phyloP scores from a whole-genome alignment of 2,113 vertebrate genomes.

The Scatophagus argus region DNA sequence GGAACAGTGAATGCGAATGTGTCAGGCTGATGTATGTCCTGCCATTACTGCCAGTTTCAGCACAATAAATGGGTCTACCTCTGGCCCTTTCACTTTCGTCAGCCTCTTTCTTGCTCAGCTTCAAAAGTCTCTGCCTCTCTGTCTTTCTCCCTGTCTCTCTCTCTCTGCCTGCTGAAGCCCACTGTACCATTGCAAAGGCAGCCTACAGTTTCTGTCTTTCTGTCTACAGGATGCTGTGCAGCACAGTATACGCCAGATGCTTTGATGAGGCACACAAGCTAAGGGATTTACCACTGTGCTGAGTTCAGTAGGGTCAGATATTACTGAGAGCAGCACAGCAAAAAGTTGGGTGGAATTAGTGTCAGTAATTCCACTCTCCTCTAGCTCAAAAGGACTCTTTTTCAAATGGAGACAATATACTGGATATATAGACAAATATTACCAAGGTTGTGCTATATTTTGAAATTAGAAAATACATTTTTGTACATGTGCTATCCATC shows the following conservation, averaged over 20 bases:
- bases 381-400: too few relatives aligned
- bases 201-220: conserved; percentile 25
- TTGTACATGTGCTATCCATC: not conserved
- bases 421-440: not conserved
- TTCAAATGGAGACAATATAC: too few relatives aligned
- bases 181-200: conserved; percentile 37
- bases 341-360: too few relatives aligned
- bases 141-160: conserved; percentile 21
- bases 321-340: not conserved
- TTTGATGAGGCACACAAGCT: conserved; percentile 1
- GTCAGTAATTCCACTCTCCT: too few relatives aligned
- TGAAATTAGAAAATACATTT: not conserved
- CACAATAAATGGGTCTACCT: conserved; percentile 36
- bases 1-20: conserved; percentile 17
- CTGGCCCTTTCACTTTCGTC: conserved; percentile 27
- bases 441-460: not conserved
- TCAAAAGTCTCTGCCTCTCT: conserved; percentile 25
- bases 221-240: conserved; percentile 18
- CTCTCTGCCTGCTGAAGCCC: conserved; percentile 38
- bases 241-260: conserved; percentile 7
- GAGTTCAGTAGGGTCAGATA: not conserved
- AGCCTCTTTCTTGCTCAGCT: conserved; percentile 20
- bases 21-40: conserved; percentile 67
- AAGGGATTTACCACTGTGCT: conserved; percentile 1
- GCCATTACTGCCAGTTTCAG: conserved; percentile 57